Percentiles rank a stretch among this genome's conserved stretches.
phyloP scores from a whole-genome alignment of 2,888 invertebrate species.

The Arrhopalites spinosus region DNA sequence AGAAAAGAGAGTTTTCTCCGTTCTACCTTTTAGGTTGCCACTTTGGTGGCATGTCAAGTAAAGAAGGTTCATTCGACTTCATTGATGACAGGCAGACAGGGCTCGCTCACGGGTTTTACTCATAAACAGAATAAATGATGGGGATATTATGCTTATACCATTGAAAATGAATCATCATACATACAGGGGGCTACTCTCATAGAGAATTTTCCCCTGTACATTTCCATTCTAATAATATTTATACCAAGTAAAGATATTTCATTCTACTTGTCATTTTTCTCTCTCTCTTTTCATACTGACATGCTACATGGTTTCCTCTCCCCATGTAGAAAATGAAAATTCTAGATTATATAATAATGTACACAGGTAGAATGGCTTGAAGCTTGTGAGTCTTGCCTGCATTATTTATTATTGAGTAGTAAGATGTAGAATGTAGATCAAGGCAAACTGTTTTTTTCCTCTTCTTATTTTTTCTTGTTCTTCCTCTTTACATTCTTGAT shows the following conservation, averaged over 20 bases:
- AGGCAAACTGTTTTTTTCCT: too few relatives aligned
- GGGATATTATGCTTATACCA: background rate
- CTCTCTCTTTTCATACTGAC: too few relatives aligned
- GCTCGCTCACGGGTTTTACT: background rate
- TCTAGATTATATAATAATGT: too few relatives aligned
- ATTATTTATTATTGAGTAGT: too few relatives aligned
- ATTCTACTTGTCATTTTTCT: too few relatives aligned
- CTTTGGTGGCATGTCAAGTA: conserved; percentile 1
- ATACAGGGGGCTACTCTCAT: background rate
- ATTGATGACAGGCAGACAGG: conserved; percentile 9
- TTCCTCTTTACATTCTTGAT: too few relatives aligned
- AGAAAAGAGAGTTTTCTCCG: background rate
- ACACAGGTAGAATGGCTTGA: too few relatives aligned
- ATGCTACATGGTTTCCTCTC: too few relatives aligned
- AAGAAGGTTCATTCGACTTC: background rate
- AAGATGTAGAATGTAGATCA: too few relatives aligned
- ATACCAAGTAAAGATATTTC: background rate
- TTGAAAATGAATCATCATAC: conserved; percentile 11
- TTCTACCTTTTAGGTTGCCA: background rate
- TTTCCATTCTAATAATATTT: background rate
- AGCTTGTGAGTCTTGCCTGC: too few relatives aligned
- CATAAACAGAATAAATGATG: conserved; percentile 14
- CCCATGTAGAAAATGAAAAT: too few relatives aligned
- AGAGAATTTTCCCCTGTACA: background rate
- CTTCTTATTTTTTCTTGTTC: too few relatives aligned